Conservation (phyloP, 2,797 vertebrate genomes). For the Esox masquinongy region DNA sequence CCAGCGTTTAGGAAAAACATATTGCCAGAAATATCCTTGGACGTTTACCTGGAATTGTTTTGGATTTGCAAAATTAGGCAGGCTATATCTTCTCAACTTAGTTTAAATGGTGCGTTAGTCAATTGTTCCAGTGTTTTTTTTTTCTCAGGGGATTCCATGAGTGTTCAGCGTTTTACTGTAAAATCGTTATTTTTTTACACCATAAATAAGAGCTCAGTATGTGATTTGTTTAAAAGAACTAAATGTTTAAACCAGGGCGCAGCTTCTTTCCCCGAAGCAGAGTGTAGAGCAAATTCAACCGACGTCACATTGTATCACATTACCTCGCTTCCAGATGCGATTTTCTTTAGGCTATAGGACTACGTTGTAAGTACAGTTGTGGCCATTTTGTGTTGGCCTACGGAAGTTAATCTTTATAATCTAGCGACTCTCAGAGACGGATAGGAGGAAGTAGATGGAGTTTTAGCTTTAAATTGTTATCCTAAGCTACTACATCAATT, state of each 20-base stretch:
- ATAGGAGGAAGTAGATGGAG: neutral
- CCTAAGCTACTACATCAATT: no score
- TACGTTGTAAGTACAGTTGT: neutral
- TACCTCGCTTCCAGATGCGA: constrained; percentile 13
- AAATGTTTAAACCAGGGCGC: neutral
- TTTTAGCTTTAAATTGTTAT: no score
- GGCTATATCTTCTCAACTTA: neutral
- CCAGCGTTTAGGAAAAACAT: constrained; percentile 4
- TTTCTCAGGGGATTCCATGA: neutral
- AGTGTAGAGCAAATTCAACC: constrained; percentile 10
- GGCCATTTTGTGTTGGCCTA: constrained; percentile 4
- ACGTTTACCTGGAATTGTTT: neutral
- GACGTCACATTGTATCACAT: constrained; percentile 13
- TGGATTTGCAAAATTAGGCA: constrained; percentile 13
- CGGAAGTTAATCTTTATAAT: neutral
- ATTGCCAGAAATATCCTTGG: constrained; percentile 3
- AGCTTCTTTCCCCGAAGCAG: neutral
- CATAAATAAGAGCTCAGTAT: neutral
- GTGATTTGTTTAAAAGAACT: neutral
- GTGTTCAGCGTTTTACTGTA: neutral
- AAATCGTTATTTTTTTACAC: neutral
- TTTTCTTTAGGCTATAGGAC: neutral
- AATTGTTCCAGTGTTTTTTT: neutral
- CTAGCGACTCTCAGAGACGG: neutral
- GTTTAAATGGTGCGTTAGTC: constrained; percentile 17